A percentile compares a stretch with the other conserved stretches of the same genome.
These are phyloP conservation scores for Sphinx pinastri DNA, from an alignment of 2,888 invertebrate species.

Conservation along the genomic window DNA sequence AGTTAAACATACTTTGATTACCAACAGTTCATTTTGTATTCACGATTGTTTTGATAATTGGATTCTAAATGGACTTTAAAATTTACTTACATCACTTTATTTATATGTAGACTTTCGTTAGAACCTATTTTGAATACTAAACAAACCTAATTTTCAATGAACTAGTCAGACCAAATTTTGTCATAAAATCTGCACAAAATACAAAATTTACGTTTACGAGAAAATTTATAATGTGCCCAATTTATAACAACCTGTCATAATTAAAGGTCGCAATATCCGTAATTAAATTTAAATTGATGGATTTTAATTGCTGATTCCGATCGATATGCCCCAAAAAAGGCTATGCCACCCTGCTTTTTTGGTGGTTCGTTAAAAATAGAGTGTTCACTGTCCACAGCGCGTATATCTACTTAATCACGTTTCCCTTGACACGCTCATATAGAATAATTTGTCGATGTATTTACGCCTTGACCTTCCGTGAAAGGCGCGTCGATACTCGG, in stretches of 20 bases:
- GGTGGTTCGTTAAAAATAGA: conserved; percentile 38
- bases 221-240: no score
- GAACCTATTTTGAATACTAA: background rate
- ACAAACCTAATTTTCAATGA: background rate
- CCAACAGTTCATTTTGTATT: conserved; percentile 18
- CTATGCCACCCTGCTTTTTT: conserved; percentile 38
- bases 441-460: conserved; percentile 53
- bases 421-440: conserved; percentile 61
- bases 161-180: background rate
- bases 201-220: no score
- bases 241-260: background rate
- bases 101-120: background rate
- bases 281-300: conserved; percentile 3
- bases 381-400: conserved; percentile 34
- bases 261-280: background rate
- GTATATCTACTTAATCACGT: conserved; percentile 64
- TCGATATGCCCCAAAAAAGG: conserved; percentile 2
- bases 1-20: conserved; percentile 12
- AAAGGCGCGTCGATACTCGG: conserved; percentile 37
- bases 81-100: background rate
- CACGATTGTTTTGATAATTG: conserved; percentile 9
- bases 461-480: conserved; percentile 61
- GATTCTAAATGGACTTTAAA: background rate
- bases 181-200: background rate
- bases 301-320: background rate